Evolutionary conservation across 2,888 invertebrate genomes (phyloP), one percentile per base, ranked within the genome.

Genomic region (Trissolcus brochymenae): DNA sequence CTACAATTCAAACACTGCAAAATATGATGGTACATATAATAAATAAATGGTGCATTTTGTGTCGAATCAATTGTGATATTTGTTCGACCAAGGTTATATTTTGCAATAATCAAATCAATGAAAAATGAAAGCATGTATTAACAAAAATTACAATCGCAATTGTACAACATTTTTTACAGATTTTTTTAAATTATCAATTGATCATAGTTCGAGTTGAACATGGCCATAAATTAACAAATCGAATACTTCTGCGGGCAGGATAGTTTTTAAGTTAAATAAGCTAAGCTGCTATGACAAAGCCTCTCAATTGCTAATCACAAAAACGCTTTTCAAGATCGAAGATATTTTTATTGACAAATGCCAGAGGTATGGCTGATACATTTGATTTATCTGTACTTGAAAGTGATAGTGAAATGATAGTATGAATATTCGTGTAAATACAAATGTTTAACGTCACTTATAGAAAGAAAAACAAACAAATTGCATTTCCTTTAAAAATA

Each of bases 161-260:
- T n/a, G 43, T 43, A 43, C 11, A 43, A 43, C 11, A n/a, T 43
- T n/a, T 43, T 43, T n/a, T n/a, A 2, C 1, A 2, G 0, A 43
- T 43, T 43, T 43, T 13, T 43, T 43, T 43, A 43, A 46, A 2
- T 46, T 16, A 46, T 46, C 16, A 2, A 46, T 46, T 46, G 4
- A 11, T 6, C 46, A 11, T 14, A 43, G n/a, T 67, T 76, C 65
- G 76, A 64, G 68, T 43, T 50, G 78, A 80, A 81, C 68, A 14
- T 13, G 14, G 51, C 17, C 21, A 19, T 14, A 51, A 51, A 51
- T 51, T 67, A 56, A 55, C 68, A 51, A 72, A 79, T 74, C 73
- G 72, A 76, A 82, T 59, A 82, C 78, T 85, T 87, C 84, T 83
- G 84, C 84, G 78, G 85, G 84, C 84, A 86, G 87, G 83, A 85